Evolutionary conservation across 1,140 invertebrate genomes (phyloP).

Genomic region (Ceratina australensis): DNA sequence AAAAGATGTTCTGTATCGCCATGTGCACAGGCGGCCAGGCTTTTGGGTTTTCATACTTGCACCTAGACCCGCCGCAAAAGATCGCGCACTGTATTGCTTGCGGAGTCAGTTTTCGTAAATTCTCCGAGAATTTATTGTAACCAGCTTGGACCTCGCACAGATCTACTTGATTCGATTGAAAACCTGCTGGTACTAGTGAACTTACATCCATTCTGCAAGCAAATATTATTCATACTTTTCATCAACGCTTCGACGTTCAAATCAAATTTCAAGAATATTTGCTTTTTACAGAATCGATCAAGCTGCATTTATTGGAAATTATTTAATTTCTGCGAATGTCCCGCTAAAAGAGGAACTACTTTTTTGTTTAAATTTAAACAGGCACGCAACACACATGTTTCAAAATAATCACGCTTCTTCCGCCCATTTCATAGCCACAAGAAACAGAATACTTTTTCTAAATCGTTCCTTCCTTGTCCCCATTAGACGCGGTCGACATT

Average conservation of each 20-base stretch:
- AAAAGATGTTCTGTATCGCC: slow-evolving; percentile 89
- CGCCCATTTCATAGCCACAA: slow-evolving; percentile 54
- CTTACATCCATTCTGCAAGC: slow-evolving; percentile 73
- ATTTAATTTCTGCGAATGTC: too few relatives aligned
- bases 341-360: too few relatives aligned
- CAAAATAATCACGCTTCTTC: slow-evolving; percentile 28
- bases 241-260: neutral
- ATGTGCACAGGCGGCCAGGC: slow-evolving; percentile 84
- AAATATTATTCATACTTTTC: neutral
- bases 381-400: slow-evolving; percentile 13
- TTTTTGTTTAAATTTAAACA: too few relatives aligned
- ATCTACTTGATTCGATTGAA: slow-evolving; percentile 67
- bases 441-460: slow-evolving; percentile 15
- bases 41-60: slow-evolving; percentile 88
- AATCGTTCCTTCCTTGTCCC: neutral
- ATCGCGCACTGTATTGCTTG: slow-evolving; percentile 86
- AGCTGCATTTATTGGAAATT: too few relatives aligned
- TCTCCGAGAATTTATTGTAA: slow-evolving; percentile 82
- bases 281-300: neutral
- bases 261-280: neutral
- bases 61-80: slow-evolving; percentile 90
- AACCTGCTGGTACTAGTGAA: slow-evolving; percentile 74
- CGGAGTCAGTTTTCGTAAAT: slow-evolving; percentile 82
- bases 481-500: neutral
- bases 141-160: slow-evolving; percentile 66